Conservation (phyloP, 2,888 invertebrate species). For the Trachelus troglodyta region DNA sequence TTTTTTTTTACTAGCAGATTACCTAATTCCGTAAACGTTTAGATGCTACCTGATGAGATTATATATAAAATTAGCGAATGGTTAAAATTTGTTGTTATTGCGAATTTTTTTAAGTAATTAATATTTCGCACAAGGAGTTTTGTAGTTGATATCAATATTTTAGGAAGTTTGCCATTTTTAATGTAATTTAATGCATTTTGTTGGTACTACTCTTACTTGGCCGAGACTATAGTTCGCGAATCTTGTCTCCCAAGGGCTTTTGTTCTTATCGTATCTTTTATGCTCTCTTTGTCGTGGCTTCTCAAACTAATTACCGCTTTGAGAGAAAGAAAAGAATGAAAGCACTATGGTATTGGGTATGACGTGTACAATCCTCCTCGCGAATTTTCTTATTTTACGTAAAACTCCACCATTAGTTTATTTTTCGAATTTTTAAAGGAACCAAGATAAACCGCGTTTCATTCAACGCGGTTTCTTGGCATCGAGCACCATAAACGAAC, state of each 20-base stretch:
- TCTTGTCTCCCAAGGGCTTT: not conserved
- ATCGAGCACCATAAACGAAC: no score
- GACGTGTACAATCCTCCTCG: not conserved
- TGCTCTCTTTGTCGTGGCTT: not conserved
- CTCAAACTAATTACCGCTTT: constrained; percentile 1
- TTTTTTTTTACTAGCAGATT: not conserved
- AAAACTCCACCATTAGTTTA: not conserved
- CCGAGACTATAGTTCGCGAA: not conserved
- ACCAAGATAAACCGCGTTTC: not conserved
- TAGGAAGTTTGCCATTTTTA: not conserved
- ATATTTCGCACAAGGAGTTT: not conserved
- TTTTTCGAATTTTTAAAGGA: not conserved
- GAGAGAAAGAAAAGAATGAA: not conserved
- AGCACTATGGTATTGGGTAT: not conserved
- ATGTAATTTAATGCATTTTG: not conserved
- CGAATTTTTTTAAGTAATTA: not conserved
- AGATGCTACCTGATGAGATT: not conserved
- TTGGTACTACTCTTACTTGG: not conserved
- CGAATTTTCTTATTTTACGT: not conserved
- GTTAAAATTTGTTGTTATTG: no score
- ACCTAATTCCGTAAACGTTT: not conserved
- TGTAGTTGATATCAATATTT: not conserved
- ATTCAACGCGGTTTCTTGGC: not conserved
- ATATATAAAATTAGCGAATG: no score
- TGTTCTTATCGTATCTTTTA: not conserved